Percentiles rank a stretch among this genome's conserved stretches.
These are phyloP conservation scores for Pituophis catenifer DNA, from an alignment of 2,113 vertebrate species.

Conservation along the genomic window DNA sequence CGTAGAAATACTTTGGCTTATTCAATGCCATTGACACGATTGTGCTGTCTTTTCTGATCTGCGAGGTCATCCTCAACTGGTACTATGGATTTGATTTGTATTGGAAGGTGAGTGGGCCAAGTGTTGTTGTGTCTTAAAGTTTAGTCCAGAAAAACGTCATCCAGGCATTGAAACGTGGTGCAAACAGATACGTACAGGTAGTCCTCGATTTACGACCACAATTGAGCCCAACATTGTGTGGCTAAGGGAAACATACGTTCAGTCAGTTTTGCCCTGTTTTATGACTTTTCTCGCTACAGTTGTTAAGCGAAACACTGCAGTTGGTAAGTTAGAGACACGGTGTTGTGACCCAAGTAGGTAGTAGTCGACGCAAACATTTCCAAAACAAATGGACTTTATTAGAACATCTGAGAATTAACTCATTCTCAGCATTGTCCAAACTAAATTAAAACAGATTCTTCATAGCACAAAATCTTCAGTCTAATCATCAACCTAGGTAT, in stretches of 20 bases:
- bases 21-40: conserved; percentile 45
- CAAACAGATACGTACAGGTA: neutral
- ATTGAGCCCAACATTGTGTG: neutral
- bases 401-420: no score
- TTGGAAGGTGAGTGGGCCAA: conserved; percentile 54
- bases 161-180: neutral
- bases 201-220: neutral
- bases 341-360: no score
- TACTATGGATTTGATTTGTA: conserved; percentile 49
- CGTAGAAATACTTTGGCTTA: conserved; percentile 48
- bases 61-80: conserved; percentile 48
- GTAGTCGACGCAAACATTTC: no score
- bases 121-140: neutral
- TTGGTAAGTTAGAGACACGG: neutral
- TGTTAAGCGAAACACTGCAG: neutral
- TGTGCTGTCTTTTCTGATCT: conserved; percentile 48
- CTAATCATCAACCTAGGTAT: no score
- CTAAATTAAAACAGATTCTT: no score
- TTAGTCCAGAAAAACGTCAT: neutral
- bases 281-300: neutral
- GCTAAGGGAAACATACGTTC: neutral
- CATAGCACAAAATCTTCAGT: no score
- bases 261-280: neutral
- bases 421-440: no score
- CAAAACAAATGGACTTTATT: no score